Conservation (phyloP, 1,140 invertebrate genomes). For the Stegodyphus dumicola region DNA sequence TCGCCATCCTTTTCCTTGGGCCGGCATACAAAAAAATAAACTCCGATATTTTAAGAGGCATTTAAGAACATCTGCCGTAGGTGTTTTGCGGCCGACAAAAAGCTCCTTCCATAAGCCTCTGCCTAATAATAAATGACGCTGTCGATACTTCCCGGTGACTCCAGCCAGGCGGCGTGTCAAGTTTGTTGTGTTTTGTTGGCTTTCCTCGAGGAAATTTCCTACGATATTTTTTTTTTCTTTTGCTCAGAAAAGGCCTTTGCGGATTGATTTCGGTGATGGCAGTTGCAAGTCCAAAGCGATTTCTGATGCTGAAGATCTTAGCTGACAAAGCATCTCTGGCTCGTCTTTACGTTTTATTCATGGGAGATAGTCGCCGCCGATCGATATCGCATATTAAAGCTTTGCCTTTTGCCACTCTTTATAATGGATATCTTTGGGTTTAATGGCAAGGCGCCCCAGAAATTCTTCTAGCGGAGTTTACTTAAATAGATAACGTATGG, state of each 20-base stretch:
- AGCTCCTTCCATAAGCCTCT: conserved; percentile 15
- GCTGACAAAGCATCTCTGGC: not conserved
- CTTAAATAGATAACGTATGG: no score
- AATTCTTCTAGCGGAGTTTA: no score
- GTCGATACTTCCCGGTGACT: conserved; percentile 30
- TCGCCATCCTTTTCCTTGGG: not conserved
- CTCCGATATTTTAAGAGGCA: conserved; percentile 56
- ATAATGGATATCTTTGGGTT: not conserved
- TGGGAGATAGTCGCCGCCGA: not conserved
- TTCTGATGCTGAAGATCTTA: conserved; percentile 6
- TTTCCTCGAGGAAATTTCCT: not conserved
- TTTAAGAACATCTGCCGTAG: conserved; percentile 57
- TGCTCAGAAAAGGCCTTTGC: conserved; percentile 26
- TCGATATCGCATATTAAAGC: conserved; percentile 32
- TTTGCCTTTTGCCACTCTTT: not conserved
- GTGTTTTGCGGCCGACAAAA: conserved; percentile 56
- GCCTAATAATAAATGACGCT: conserved; percentile 51
- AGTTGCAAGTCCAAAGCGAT: conserved; percentile 7
- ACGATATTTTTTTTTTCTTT: conserved; percentile 12
- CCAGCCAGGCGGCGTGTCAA: conserved; percentile 21
- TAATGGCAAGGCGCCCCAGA: no score
- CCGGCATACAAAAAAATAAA: not conserved
- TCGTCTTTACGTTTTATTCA: conserved; percentile 27
- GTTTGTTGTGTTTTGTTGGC: not conserved
- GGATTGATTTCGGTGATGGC: conserved; percentile 21